phyloP scores from a whole-genome alignment of 2,888 invertebrate genomes.

The Taenaris catops region DNA sequence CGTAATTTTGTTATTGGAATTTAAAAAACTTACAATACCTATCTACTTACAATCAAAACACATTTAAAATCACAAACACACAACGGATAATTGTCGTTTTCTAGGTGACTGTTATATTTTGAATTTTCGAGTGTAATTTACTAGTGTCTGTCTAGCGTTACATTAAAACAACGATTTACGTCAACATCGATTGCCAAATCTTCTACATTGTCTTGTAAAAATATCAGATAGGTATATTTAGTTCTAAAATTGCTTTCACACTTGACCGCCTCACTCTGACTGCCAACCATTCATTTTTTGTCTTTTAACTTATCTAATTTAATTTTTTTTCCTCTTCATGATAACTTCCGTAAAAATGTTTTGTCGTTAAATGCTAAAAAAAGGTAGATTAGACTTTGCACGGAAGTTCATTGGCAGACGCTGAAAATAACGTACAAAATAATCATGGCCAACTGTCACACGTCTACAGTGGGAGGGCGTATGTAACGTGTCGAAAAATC shows the following conservation, averaged over 20 bases:
- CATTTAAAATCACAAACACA: too few species aligned
- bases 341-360: conserved; percentile 15
- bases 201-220: conserved; percentile 2
- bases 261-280: conserved; percentile 6
- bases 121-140: too few species aligned
- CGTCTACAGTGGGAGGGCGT: background rate
- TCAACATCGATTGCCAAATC: too few species aligned
- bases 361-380: conserved; percentile 19
- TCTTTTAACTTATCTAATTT: conserved; percentile 19
- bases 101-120: too few species aligned
- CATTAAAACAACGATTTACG: too few species aligned
- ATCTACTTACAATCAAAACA: too few species aligned
- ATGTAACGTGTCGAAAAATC: conserved; percentile 5
- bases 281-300: conserved; percentile 2
- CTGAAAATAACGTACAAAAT: conserved; percentile 46
- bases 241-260: conserved; percentile 6
- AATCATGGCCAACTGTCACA: conserved; percentile 28
- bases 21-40: too few species aligned
- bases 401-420: conserved; percentile 42
- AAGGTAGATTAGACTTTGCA: conserved; percentile 22
- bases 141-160: too few species aligned
- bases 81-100: too few species aligned
- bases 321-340: conserved; percentile 13
- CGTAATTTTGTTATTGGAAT: too few species aligned
- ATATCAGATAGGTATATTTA: background rate